Base-by-base conservation (phyloP, 1,140 invertebrate genomes). In the Odontomachus brunneus region DNA sequence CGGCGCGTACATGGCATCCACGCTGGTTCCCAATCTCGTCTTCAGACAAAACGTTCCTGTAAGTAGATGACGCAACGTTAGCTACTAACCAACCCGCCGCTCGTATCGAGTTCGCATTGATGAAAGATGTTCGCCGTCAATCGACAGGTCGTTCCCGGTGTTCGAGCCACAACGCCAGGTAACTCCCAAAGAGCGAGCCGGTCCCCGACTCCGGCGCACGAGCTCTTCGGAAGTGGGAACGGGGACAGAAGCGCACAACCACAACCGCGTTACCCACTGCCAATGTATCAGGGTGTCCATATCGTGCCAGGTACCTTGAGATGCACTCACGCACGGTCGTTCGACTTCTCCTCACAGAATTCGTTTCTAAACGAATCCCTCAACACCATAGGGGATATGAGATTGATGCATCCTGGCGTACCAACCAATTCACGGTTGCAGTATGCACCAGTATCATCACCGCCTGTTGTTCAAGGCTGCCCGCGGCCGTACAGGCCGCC, bases 271-370 rank as follows among this genome's bases (percentile, higher is more conserved):
- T 94, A 93, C 88, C 93, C 93, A 92, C 91, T 94, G 91, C 92
- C 93, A 93, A 92, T 94, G 91, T 94, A 94, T 90, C 93, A 94
- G 86, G 93, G 91, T 91, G 91, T 93, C 85, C 92, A 94, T 90
- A 93, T 93, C 71, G 91, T 94, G 66, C 92, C 93, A 92, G 93
- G 93, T 94, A 80, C 26, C 0, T 49, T 48, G n/a, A n/a, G n/a
- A n/a, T n/a, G n/a, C n/a, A n/a, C n/a, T 17, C 12, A 5, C 51
- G 51, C 15, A n/a, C 2, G n/a, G 19, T 22, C 60, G 14, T 26
- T 19, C n/a, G n/a, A n/a, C n/a, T n/a, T n/a, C n/a, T 15, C 2
- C 33, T 22, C 48, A 0, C 0, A 49, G 63, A 74, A 0, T 11
- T 82, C 9, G 24, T 51, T 48, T 29, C 59, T 66, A 59, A 63